Evolutionary conservation across 2,113 vertebrate species (phyloP), one percentile per base, ranked within the genome.

Genomic region (Bettongia penicillata): DNA sequence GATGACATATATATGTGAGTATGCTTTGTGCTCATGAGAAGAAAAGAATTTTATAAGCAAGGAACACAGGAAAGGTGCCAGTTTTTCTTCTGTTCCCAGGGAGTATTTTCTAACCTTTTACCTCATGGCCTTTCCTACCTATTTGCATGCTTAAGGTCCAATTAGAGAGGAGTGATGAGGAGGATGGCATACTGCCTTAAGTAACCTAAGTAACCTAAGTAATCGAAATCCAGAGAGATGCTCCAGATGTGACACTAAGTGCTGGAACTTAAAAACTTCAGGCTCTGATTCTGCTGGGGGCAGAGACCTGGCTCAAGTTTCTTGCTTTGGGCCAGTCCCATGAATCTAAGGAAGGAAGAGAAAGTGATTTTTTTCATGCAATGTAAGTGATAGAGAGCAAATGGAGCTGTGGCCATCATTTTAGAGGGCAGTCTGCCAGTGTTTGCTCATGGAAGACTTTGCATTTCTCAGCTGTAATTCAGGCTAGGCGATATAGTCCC

Each of bases 1-100:
- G 23, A 53, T 53, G 23, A 24, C 52, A 24, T 53, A 53, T 53
- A 53, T 6, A 24, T 53, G 23, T 53, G 53, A 53, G 24, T 53
- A 53, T 53, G 23, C 5, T 53, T 53, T 53, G 23, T 53, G 53
- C 53, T 53, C 52, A 23, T 23, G 91, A 93, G 51, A 94, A 48
- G 93, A 95, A 90, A 90, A 61, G 22, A 37, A 91, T 90, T 94
- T 93, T 61, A 93, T 52, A 61, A 95, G 43, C 91, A 37, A 57
- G 51, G 12, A 53, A 0, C 49, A 91, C 25, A n/a, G 23, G 4
- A 90, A 57, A 19, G 43, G 50, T 61, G 91, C 25, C 90, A 84
- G 89, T 93, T 95, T 94, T 95, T 90, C 68, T 25, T 48, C 48
- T 57, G 48, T 51, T 26, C 16, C 1, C 4, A 52, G 84, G 50